A percentile compares a stretch with the other conserved stretches of the same genome.
phyloP scores from a whole-genome alignment of 2,888 invertebrate species.

The Andrena praecox region DNA sequence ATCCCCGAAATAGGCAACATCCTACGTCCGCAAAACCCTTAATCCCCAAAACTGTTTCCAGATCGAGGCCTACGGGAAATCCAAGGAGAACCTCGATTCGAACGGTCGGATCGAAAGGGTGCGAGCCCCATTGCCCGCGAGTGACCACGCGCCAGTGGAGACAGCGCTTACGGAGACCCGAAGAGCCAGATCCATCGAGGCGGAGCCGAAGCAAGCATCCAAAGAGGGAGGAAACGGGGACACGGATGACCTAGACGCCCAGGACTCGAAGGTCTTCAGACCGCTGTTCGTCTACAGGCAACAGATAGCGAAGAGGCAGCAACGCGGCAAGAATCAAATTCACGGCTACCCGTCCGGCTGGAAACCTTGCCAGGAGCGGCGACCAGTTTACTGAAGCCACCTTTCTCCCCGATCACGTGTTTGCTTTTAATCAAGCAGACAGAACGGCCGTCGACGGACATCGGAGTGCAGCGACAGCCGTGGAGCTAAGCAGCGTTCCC shows the following conservation, averaged over 20 bases:
- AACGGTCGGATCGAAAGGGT: slow-evolving; percentile 68
- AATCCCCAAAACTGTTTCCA: slow-evolving; percentile 6
- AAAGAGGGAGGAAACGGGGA: neutral
- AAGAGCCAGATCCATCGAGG: slow-evolving; percentile 52
- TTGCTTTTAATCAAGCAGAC: slow-evolving; percentile 14
- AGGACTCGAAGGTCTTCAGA: slow-evolving; percentile 80
- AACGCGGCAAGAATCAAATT: slow-evolving; percentile 14
- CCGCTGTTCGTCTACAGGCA: slow-evolving; percentile 81
- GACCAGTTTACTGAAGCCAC: slow-evolving; percentile 20
- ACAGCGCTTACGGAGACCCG: neutral
- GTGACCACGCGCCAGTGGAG: neutral
- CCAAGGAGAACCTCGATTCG: slow-evolving; percentile 54
- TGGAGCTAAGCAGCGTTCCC: neutral
- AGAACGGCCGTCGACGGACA: neutral
- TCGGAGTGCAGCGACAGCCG: neutral
- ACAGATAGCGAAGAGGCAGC: slow-evolving; percentile 71
- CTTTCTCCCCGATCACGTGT: neutral
- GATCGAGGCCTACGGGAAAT: slow-evolving; percentile 74
- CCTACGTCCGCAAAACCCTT: too few relatives aligned
- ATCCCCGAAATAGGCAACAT: too few relatives aligned
- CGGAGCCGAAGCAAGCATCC: slow-evolving; percentile 22
- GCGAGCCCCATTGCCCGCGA: neutral
- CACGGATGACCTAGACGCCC: slow-evolving; percentile 71
- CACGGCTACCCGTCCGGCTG: neutral
- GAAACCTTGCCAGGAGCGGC: slow-evolving; percentile 19